Percentiles rank a stretch among this genome's conserved stretches.
These are phyloP conservation scores for Arenicola marina DNA, from an alignment of 2,888 invertebrate genomes.

Conservation along the genomic window DNA sequence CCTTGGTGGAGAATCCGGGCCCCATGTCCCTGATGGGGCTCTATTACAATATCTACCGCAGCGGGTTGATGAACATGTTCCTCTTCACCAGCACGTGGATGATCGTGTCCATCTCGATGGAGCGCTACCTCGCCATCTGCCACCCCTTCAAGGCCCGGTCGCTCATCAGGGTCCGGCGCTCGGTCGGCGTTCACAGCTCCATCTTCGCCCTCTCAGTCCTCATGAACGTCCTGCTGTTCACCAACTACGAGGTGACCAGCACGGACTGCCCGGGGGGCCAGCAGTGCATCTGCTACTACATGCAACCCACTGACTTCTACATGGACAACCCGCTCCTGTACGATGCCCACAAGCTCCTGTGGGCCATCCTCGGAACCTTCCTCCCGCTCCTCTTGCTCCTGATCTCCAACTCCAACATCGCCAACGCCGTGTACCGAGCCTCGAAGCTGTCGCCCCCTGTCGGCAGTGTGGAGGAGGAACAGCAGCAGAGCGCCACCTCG, in stretches of 20 bases:
- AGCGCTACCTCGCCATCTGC: conserved; percentile 76
- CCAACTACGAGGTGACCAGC: conserved; percentile 37
- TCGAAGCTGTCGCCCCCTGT: neutral
- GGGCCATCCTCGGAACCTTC: conserved; percentile 53
- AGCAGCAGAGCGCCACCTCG: conserved; percentile 13
- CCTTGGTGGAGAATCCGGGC: neutral
- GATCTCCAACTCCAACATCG: conserved; percentile 51
- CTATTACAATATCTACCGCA: conserved; percentile 40
- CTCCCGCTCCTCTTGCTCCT: conserved; percentile 48
- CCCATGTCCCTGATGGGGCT: neutral
- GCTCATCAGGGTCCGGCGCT: conserved; percentile 66
- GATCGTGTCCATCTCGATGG: conserved; percentile 74
- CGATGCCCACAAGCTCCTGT: conserved; percentile 43
- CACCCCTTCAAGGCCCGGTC: conserved; percentile 73
- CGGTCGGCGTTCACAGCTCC: conserved; percentile 68
- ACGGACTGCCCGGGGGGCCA: neutral
- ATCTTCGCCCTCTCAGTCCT: conserved; percentile 71
- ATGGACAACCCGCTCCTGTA: neutral
- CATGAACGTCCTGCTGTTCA: conserved; percentile 68
- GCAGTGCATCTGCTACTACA: neutral
- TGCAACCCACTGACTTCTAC: neutral
- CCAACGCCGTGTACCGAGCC: neutral
- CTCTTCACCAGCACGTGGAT: conserved; percentile 75
- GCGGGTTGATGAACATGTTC: conserved; percentile 48
- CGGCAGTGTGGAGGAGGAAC: neutral